Conservation (phyloP, 2,797 vertebrate species). For the Dallia pectoralis region DNA sequence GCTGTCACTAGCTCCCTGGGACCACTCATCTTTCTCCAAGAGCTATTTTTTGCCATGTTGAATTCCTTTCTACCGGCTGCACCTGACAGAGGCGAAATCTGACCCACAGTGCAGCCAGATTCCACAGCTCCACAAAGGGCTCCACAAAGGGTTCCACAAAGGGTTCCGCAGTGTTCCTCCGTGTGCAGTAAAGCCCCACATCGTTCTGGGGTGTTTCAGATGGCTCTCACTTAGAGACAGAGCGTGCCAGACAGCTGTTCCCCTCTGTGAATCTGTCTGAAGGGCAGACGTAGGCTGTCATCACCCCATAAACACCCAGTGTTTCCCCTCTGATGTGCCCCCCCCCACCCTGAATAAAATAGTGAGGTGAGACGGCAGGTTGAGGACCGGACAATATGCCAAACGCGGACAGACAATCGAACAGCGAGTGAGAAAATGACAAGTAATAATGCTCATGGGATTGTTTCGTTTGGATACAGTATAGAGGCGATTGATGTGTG, state of each 20-base stretch:
- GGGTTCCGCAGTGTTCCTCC: background rate
- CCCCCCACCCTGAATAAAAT: too few relatives aligned
- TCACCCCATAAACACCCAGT: slow-evolving; percentile 22
- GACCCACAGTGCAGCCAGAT: slow-evolving; percentile 31
- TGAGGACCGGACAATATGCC: slow-evolving; percentile 26
- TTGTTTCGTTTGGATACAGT: too few relatives aligned
- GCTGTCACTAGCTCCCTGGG: slow-evolving; percentile 47
- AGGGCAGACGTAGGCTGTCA: slow-evolving; percentile 21
- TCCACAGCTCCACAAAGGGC: slow-evolving; percentile 33
- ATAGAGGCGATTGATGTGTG: too few relatives aligned
- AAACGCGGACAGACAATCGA: slow-evolving; percentile 8
- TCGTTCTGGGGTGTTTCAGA: slow-evolving; percentile 16
- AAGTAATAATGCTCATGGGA: too few relatives aligned
- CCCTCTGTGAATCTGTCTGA: slow-evolving; percentile 16
- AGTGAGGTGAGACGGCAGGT: slow-evolving; percentile 15
- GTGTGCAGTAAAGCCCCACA: background rate
- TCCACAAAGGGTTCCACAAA: too few relatives aligned
- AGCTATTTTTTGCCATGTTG: slow-evolving; percentile 44
- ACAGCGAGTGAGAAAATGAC: background rate
- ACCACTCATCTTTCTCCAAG: slow-evolving; percentile 50
- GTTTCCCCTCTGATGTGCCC: background rate
- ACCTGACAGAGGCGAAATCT: slow-evolving; percentile 60
- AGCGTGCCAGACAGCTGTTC: slow-evolving; percentile 17
- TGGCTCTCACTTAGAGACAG: slow-evolving; percentile 34
- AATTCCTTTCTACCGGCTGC: slow-evolving; percentile 58